These are phyloP conservation scores for Tenthredo notha DNA, from an alignment of 2,888 invertebrate genomes.

Conservation along the genomic window DNA sequence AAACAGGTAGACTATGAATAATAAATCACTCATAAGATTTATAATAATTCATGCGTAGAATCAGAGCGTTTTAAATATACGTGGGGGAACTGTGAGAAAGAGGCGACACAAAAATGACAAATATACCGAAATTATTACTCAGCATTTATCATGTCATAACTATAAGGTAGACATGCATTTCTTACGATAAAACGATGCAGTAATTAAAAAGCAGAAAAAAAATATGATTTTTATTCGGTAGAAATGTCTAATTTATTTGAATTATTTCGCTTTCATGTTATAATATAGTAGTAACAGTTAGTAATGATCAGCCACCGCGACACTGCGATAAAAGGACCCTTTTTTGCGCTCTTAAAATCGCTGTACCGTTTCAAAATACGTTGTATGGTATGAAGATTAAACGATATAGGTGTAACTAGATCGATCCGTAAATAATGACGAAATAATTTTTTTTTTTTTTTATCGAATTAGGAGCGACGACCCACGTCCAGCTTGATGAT, in stretches of 20 bases:
- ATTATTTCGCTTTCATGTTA: background rate
- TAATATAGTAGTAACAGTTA: background rate
- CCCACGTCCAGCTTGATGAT: constrained; percentile 25
- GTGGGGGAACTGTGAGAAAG: background rate
- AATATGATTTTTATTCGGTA: background rate
- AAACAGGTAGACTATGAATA: background rate
- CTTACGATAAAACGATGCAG: background rate
- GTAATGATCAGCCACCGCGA: background rate
- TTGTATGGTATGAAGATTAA: background rate
- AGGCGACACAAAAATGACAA: no score
- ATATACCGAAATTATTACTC: background rate
- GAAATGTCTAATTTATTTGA: background rate
- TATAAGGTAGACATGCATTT: background rate
- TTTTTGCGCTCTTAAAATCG: background rate
- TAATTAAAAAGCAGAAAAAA: background rate
- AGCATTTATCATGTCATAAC: background rate
- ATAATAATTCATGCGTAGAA: constrained; percentile 20
- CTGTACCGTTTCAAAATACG: background rate
- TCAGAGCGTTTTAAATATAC: background rate
- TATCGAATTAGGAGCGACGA: constrained; percentile 25
- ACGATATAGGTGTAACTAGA: background rate
- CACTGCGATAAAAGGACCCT: background rate
- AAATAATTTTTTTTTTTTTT: background rate
- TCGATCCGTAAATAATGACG: constrained; percentile 9
- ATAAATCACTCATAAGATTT: constrained; percentile 24